Evolutionary conservation across 2,113 vertebrate genomes (phyloP).

Genomic region (Choloepus hoffmanni): DNA sequence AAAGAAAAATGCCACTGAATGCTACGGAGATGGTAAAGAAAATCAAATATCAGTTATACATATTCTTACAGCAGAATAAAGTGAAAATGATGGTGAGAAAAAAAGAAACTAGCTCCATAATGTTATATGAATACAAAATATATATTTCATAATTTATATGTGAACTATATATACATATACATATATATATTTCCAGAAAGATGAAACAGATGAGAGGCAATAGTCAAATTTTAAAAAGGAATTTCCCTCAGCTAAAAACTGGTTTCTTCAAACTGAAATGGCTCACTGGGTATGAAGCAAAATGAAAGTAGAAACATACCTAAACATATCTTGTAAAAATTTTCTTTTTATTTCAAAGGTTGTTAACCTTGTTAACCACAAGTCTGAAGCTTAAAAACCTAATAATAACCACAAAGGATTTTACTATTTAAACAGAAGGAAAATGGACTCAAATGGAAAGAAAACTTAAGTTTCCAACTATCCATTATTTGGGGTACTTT

Average conservation of each 20-base stretch:
- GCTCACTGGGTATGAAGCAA: neutral
- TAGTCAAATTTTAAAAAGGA: neutral
- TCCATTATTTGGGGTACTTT: neutral
- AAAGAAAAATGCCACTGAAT: slow-evolving; percentile 20
- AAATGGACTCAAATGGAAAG: neutral
- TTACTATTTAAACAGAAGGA: slow-evolving; percentile 36
- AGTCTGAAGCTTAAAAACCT: slow-evolving; percentile 14
- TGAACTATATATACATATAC: neutral
- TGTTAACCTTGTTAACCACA: neutral
- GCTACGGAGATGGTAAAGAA: slow-evolving; percentile 17
- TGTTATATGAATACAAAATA: neutral
- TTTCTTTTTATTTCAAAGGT: slow-evolving; percentile 29
- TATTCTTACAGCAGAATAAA: slow-evolving; percentile 35
- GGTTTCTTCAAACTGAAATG: slow-evolving; percentile 34
- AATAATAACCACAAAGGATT: slow-evolving; percentile 1
- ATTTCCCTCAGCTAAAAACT: slow-evolving; percentile 48
- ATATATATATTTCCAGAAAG: slow-evolving; percentile 44
- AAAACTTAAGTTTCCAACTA: neutral
- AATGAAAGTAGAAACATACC: slow-evolving; percentile 48
- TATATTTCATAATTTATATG: neutral
- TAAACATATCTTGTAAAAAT: slow-evolving; percentile 20
- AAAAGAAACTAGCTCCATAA: neutral
- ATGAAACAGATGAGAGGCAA: slow-evolving; percentile 41
- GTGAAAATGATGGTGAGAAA: slow-evolving; percentile 10
- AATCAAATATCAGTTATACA: slow-evolving; percentile 37